These are phyloP conservation scores for Micromussa lordhowensis DNA, from an alignment of 92 coral and sea anemone species.

Conservation along the genomic window DNA sequence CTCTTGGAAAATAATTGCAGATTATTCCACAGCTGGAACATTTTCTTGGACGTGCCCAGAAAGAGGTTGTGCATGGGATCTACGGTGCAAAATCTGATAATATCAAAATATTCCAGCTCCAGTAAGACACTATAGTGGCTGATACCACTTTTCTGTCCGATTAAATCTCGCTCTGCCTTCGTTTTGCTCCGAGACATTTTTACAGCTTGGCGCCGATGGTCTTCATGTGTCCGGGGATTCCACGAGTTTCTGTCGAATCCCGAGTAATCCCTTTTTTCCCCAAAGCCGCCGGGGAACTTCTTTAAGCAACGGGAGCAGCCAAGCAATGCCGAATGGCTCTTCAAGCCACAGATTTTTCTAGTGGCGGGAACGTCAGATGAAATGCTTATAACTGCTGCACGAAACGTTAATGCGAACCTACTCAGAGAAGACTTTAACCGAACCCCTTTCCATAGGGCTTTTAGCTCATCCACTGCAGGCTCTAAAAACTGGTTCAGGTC, in stretches of 20 bases:
- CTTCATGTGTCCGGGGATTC: background rate
- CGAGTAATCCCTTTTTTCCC: conserved; percentile 37
- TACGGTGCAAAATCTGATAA: conserved; percentile 65
- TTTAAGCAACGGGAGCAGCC: conserved; percentile 74
- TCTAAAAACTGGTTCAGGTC: conserved; percentile 61
- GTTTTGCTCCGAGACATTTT: background rate
- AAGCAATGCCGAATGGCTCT: conserved; percentile 59
- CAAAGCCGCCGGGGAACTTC: conserved; percentile 65
- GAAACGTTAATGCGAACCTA: conserved; percentile 59
- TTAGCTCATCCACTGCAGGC: conserved; percentile 70
- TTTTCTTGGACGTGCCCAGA: conserved; percentile 59
- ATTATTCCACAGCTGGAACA: conserved; percentile 63
- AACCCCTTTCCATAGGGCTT: conserved; percentile 75
- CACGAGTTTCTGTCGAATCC: background rate
- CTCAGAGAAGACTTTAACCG: conserved; percentile 48
- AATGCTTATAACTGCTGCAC: conserved; percentile 60
- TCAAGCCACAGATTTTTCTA: conserved; percentile 66
- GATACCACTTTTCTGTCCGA: conserved; percentile 46
- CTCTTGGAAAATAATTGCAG: conserved; percentile 41
- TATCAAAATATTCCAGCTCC: conserved; percentile 61
- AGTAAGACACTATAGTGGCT: conserved; percentile 55
- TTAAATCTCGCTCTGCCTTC: background rate
- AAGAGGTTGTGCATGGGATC: conserved; percentile 74
- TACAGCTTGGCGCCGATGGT: background rate
- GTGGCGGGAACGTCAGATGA: conserved; percentile 71